Percentiles rank a stretch among this genome's conserved stretches.
Evolutionary conservation across 2,888 invertebrate species (phyloP).

Genomic region (Phorcus lineatus): DNA sequence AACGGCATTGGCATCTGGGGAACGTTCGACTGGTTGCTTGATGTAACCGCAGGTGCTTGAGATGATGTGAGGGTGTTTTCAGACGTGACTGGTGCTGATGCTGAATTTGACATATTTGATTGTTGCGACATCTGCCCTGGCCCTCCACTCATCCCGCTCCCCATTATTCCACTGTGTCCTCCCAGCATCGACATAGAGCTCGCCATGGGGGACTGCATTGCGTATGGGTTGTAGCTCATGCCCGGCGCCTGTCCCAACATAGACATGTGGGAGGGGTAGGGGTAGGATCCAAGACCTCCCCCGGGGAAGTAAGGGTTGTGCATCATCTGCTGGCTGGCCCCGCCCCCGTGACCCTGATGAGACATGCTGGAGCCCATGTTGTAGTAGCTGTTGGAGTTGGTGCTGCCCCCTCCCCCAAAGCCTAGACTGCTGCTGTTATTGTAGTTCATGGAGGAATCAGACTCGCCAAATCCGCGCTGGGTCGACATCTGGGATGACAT

Average conservation of each 20-base stretch:
- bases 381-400: neutral
- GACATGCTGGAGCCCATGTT: neutral
- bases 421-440: neutral
- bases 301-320: neutral
- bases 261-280: constrained; percentile 27
- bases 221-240: constrained; percentile 36
- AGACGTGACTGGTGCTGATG: neutral
- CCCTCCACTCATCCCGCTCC: neutral
- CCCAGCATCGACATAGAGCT: neutral
- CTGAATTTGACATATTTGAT: neutral
- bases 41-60: neutral
- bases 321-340: neutral
- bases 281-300: neutral
- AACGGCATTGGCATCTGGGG: constrained; percentile 17
- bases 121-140: neutral
- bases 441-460: neutral
- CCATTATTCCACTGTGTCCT: neutral
- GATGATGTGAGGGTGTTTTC: neutral
- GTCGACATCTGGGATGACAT: neutral
- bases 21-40: neutral
- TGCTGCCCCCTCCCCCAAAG: neutral
- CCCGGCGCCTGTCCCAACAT: constrained; percentile 37
- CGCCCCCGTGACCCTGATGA: neutral
- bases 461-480: neutral
- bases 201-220: neutral